A percentile compares a stretch with the other conserved stretches of the same genome.
Conservation (phyloP, 2,888 invertebrate species). For the Hypolimnas misippus region DNA sequence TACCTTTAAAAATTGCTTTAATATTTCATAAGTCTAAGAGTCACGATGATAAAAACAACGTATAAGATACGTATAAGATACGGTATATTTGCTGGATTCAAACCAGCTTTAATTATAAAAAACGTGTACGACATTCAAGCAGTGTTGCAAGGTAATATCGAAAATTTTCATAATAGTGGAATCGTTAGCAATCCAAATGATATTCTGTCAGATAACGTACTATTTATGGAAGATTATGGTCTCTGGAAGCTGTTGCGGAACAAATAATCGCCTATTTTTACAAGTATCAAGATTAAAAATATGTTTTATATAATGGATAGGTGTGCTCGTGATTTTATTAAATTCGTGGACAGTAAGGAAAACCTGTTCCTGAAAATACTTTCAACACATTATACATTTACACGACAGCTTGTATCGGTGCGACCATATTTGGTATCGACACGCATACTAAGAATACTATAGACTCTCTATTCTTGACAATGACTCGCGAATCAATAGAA, state of each 20-base stretch:
- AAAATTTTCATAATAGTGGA: constrained; percentile 57
- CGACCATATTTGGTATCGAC: constrained; percentile 68
- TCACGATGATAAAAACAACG: constrained; percentile 35
- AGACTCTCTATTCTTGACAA: constrained; percentile 60
- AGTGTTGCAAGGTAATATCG: constrained; percentile 54
- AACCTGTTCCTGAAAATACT: constrained; percentile 47
- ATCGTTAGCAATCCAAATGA: constrained; percentile 52
- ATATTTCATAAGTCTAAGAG: constrained; percentile 38
- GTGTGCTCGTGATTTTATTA: constrained; percentile 59
- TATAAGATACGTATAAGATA: too few species aligned
- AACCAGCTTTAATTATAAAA: constrained; percentile 51
- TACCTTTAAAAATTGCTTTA: too few species aligned
- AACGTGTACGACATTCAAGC: constrained; percentile 55
- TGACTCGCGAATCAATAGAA: constrained; percentile 47
- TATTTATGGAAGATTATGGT: constrained; percentile 56
- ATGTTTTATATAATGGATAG: constrained; percentile 68
- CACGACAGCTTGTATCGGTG: constrained; percentile 59
- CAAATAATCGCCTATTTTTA: constrained; percentile 65
- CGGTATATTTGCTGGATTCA: too few species aligned
- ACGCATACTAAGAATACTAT: constrained; percentile 57
- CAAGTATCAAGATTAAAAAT: constrained; percentile 62
- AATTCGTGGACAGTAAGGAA: constrained; percentile 50
- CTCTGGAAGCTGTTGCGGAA: constrained; percentile 69
- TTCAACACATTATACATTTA: constrained; percentile 52
- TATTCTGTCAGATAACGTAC: constrained; percentile 54